Evolutionary conservation across 2,113 vertebrate species (phyloP).

Genomic region (Myxocyprinus asiaticus): DNA sequence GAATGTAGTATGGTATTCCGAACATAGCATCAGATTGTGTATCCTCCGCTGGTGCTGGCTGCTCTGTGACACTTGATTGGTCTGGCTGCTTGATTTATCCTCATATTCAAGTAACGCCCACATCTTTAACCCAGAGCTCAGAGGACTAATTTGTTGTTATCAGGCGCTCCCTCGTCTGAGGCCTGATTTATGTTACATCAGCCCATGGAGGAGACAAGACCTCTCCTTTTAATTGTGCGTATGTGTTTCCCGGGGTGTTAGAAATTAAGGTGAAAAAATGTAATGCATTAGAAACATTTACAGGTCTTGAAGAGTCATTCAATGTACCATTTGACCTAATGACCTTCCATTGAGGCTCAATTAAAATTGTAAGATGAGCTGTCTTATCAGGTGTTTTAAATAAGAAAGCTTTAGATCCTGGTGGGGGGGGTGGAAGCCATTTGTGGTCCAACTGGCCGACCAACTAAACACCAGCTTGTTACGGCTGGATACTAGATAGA

Average conservation of each 20-base stretch:
- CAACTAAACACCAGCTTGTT: too few relatives aligned
- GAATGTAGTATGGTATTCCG: background rate
- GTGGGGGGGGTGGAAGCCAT: too few relatives aligned
- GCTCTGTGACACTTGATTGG: constrained; percentile 37
- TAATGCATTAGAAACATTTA: background rate
- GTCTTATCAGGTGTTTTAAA: background rate
- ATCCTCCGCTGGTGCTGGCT: background rate
- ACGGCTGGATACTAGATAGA: too few relatives aligned
- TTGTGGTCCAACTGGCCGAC: too few relatives aligned
- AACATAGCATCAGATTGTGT: constrained; percentile 15
- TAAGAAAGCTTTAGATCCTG: too few relatives aligned
- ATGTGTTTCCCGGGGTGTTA: background rate
- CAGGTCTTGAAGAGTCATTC: background rate
- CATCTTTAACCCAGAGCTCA: constrained; percentile 58
- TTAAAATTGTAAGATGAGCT: background rate
- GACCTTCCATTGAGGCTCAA: too few relatives aligned
- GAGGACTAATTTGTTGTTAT: constrained; percentile 59
- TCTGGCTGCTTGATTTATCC: constrained; percentile 56
- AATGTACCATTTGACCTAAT: background rate
- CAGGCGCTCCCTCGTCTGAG: constrained; percentile 46
- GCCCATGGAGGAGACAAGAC: background rate
- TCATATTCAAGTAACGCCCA: constrained; percentile 57
- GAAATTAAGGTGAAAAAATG: background rate
- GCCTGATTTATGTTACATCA: constrained; percentile 53
- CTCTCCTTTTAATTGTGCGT: background rate